These are phyloP conservation scores for Lucilia cuprina DNA, from an alignment of 1,140 invertebrate genomes.

Conservation along the genomic window DNA sequence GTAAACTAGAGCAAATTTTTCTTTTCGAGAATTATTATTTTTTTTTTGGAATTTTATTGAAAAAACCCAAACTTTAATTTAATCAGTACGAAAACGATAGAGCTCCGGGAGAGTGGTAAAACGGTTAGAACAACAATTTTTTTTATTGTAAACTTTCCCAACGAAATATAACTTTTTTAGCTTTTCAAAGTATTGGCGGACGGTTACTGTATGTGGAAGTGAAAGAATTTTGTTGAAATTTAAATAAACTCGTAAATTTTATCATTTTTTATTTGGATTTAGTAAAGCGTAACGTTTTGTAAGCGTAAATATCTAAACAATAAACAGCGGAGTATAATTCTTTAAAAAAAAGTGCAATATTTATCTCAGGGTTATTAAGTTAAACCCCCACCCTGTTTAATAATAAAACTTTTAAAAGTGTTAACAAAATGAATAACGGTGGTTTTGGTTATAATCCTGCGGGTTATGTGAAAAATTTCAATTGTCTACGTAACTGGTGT, in stretches of 20 bases:
- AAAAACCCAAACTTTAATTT: neutral
- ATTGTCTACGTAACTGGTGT: slow-evolving; percentile 41
- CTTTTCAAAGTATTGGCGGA: neutral
- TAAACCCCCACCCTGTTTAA: neutral
- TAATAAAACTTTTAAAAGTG: neutral
- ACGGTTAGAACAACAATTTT: neutral
- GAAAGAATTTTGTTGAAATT: neutral
- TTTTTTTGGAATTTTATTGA: neutral
- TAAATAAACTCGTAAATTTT: neutral
- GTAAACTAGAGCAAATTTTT: neutral
- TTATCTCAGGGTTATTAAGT: neutral
- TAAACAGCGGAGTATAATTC: neutral
- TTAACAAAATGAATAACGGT: slow-evolving; percentile 5
- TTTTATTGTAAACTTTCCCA: neutral
- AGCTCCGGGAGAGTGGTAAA: slow-evolving; percentile 4
- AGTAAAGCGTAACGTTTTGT: slow-evolving; percentile 14
- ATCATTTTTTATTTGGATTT: neutral
- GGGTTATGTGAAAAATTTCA: slow-evolving; percentile 48
- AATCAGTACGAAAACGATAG: slow-evolving; percentile 22
- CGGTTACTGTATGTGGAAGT: neutral
- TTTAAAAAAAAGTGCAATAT: neutral
- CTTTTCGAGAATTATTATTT: neutral
- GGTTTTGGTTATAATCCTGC: slow-evolving; percentile 16
- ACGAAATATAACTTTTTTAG: neutral
- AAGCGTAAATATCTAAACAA: neutral